These are phyloP conservation scores for Pteronotus mesoamericanus DNA, from an alignment of 2,797 vertebrate species.

Conservation along the genomic window DNA sequence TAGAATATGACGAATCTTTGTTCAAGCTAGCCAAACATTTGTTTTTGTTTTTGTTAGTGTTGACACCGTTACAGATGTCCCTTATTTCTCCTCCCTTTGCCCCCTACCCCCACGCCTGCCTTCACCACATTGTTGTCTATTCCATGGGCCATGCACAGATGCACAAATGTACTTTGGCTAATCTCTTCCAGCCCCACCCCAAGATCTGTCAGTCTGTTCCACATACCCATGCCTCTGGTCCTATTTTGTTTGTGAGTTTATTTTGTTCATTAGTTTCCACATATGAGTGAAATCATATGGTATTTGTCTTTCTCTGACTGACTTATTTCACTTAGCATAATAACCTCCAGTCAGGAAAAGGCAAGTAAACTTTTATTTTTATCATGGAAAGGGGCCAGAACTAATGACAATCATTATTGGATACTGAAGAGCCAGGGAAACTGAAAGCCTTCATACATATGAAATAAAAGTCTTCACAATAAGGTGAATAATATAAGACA, in stretches of 20 bases:
- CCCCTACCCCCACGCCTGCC: too few species aligned
- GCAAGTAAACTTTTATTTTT: slow-evolving; percentile 10
- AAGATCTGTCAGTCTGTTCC: background rate
- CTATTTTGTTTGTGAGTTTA: background rate
- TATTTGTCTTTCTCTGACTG: background rate
- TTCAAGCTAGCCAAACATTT: background rate
- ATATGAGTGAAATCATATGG: background rate
- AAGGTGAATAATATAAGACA: background rate
- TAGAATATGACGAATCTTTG: background rate
- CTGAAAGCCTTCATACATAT: background rate
- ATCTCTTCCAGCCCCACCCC: background rate
- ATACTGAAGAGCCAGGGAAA: background rate
- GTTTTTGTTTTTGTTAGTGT: background rate
- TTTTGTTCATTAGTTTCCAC: background rate
- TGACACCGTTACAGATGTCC: background rate
- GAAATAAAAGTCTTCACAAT: background rate
- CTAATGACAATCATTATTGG: background rate
- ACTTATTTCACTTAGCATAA: background rate
- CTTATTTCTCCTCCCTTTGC: background rate
- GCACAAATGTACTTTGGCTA: background rate
- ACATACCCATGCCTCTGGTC: background rate
- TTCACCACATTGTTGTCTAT: background rate
- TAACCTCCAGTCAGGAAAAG: background rate
- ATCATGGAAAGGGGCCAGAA: background rate
- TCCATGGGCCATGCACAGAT: background rate